Base-by-base conservation (phyloP, 2,113 vertebrate genomes). In the Charadrius vociferus region DNA sequence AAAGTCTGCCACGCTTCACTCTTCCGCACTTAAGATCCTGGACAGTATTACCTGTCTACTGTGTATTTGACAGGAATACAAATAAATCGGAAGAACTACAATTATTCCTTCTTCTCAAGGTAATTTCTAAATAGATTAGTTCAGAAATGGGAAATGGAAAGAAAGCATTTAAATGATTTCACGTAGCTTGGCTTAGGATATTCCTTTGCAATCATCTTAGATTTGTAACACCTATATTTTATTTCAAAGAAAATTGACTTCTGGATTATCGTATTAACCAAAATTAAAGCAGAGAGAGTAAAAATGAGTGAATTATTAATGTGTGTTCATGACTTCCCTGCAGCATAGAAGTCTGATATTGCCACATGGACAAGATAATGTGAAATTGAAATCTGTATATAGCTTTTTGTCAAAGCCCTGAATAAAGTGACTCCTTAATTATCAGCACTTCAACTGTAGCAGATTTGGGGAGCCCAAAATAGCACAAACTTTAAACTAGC, bases 391-490 rank as follows among this genome's bases (percentile, higher is more conserved):
- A 93, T 95, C 93, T 91, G 90, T 87, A 87, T 91, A 67, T 45
- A 39, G 65, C 43, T 93, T 94, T 96, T 94, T 94, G 93, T 95
- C 91, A 91, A 87, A 66, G 26, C 72, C 68, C 71, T 96, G 58
- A 92, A 92, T 67, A 81, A 96, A 93, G 59, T 34, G 32, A 83
- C 85, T 97, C 68, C 92, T 94, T 94, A 97, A 97, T 98, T 97
- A 97, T 93, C 89, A 95, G 87, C 62, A 72, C 58, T 97, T 96
- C 73, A 94, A 37, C 71, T 95, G 78, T 14, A 94, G 93, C 94
- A 98, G 89, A 93, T 97, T 93, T 94, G 80, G 75, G 96, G 71
- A 29, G 29, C 89, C 39, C 56, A 71, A 96, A 97, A 95, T 96
- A 98, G 94, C 50, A 95, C 34, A 93, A 92, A 95, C 47, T 94